phyloP scores from a whole-genome alignment of 2,888 invertebrate species.

The Drosophila stalkeri region DNA sequence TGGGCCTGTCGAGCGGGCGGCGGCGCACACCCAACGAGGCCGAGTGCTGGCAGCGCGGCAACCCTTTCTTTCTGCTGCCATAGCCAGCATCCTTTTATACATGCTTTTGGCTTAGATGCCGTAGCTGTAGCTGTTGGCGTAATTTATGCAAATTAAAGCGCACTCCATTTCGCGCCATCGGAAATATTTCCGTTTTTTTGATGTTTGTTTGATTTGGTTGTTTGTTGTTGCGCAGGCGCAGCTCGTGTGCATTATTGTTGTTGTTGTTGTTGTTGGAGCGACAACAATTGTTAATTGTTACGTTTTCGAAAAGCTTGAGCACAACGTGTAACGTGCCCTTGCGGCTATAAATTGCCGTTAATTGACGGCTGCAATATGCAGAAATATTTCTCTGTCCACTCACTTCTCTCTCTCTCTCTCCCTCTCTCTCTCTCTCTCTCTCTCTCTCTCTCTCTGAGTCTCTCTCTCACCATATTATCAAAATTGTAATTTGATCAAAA shows the following conservation, averaged over 20 bases:
- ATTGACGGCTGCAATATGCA: conserved; percentile 56
- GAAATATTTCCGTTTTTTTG: conserved; percentile 52
- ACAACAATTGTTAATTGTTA: conserved; percentile 80
- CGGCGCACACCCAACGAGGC: conserved; percentile 10
- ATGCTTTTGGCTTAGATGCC: conserved; percentile 27
- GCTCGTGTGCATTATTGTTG: conserved; percentile 36
- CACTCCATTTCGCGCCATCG: conserved; percentile 78
- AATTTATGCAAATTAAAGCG: conserved; percentile 81
- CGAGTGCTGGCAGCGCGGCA: conserved; percentile 41
- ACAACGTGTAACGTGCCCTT: conserved; percentile 46
- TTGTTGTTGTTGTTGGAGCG: conserved; percentile 45
- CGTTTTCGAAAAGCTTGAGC: conserved; percentile 38
- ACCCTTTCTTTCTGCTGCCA: conserved; percentile 57
- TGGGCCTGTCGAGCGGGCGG: conserved; percentile 46
- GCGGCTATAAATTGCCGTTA: conserved; percentile 64
- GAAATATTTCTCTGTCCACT: neutral
- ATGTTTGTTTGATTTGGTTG: conserved; percentile 68
- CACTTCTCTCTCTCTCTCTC: neutral
- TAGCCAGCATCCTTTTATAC: conserved; percentile 23
- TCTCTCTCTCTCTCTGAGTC: neutral
- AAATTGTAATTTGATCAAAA: neutral
- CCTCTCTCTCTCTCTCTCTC: neutral
- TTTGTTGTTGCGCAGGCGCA: conserved; percentile 73
- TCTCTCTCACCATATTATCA: neutral
- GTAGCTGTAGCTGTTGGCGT: conserved; percentile 29